Conservation (phyloP, 2,113 vertebrate species). For the Setophaga petechia region DNA sequence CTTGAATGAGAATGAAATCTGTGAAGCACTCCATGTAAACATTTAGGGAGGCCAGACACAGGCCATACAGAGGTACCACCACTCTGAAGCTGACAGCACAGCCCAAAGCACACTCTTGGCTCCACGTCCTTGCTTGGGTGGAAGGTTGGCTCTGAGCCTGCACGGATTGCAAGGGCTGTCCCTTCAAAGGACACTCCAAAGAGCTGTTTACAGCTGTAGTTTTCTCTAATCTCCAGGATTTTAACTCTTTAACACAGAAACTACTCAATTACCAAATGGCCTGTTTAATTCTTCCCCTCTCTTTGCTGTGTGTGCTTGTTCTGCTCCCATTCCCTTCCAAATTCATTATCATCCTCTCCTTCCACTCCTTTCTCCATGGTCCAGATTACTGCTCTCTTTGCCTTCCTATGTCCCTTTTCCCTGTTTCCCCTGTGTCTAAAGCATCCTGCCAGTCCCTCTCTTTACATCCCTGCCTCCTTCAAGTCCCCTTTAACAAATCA, state of each 20-base stretch:
- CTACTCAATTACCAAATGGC: not conserved
- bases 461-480: not conserved
- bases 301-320: not conserved
- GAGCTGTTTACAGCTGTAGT: not conserved
- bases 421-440: not conserved
- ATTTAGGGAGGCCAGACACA: not conserved
- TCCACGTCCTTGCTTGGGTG: not conserved
- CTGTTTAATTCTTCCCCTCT: not conserved
- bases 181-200: not conserved
- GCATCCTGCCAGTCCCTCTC: not conserved
- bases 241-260: not conserved
- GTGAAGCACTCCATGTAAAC: not conserved
- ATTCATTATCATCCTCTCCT: not conserved
- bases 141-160: not conserved
- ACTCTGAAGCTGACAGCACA: not conserved
- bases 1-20: not conserved
- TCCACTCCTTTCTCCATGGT: not conserved
- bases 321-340: not conserved
- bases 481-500: not conserved
- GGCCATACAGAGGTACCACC: not conserved
- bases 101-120: not conserved
- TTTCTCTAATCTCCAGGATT: not conserved
- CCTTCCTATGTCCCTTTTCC: not conserved
- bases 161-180: not conserved
- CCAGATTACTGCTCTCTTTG: not conserved